Evolutionary conservation across 1,140 invertebrate genomes (phyloP).

Genomic region (Cotesia typhae): DNA sequence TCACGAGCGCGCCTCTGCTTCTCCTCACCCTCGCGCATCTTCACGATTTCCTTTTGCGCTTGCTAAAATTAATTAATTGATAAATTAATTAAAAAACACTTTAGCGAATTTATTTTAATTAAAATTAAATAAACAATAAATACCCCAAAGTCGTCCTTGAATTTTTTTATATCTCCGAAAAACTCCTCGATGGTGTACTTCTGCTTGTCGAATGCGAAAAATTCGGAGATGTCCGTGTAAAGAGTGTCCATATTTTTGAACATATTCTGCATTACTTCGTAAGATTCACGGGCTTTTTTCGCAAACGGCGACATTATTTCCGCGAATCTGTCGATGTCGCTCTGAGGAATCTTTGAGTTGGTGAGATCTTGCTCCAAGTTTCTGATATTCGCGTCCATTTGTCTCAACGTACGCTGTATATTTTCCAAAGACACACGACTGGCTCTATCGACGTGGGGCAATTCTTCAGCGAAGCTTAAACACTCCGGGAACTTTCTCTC

Average conservation of each 20-base stretch:
- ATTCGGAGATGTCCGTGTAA: slow-evolving; percentile 87
- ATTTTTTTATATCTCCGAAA: slow-evolving; percentile 93
- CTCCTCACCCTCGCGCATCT: slow-evolving; percentile 85
- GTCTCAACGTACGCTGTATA: slow-evolving; percentile 82
- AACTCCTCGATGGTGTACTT: slow-evolving; percentile 97
- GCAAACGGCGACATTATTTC: slow-evolving; percentile 87
- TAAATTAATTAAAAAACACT: slow-evolving; percentile 16
- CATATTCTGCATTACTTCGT: slow-evolving; percentile 90
- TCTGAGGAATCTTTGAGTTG: slow-evolving; percentile 80
- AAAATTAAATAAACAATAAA: slow-evolving; percentile 31
- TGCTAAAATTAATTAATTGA: slow-evolving; percentile 66
- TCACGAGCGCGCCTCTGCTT: slow-evolving; percentile 85
- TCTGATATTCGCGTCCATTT: slow-evolving; percentile 87
- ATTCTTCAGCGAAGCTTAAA: slow-evolving; percentile 85
- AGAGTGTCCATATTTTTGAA: slow-evolving; percentile 90
- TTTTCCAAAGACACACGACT: slow-evolving; percentile 86
- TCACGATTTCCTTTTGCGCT: slow-evolving; percentile 86
- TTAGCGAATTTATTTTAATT: too few relatives aligned
- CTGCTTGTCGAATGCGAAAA: slow-evolving; percentile 90
- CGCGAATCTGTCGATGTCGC: slow-evolving; percentile 82
- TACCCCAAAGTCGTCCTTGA: slow-evolving; percentile 92
- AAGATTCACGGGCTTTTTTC: slow-evolving; percentile 83
- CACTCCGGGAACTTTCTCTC: slow-evolving; percentile 89
- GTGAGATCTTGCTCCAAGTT: slow-evolving; percentile 89
- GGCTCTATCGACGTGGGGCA: slow-evolving; percentile 84